These are phyloP conservation scores for Lordiphosa andalusiaca DNA, from an alignment of 2,888 invertebrate genomes.

Conservation along the genomic window DNA sequence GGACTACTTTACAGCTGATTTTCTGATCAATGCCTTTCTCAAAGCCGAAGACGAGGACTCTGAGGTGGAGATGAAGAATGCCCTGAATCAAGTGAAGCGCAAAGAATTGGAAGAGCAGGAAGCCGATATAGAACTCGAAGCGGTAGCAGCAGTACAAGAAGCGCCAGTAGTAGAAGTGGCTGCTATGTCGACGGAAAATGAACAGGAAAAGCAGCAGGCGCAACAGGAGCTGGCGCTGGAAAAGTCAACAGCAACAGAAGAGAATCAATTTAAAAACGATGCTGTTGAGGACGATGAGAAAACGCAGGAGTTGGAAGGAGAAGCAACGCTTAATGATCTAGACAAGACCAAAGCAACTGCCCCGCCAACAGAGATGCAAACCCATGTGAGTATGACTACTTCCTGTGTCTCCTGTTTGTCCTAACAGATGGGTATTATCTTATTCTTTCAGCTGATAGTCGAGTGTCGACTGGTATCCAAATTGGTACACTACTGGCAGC, in stretches of 20 bases:
- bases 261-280: conserved; percentile 39
- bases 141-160: conserved; percentile 21
- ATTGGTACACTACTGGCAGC: conserved; percentile 90
- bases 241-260: conserved; percentile 4
- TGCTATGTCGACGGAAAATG: conserved; percentile 7
- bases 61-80: conserved; percentile 41
- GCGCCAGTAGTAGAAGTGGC: conserved; percentile 12
- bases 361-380: conserved; percentile 81
- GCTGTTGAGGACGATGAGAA: conserved; percentile 13
- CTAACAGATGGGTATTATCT: conserved; percentile 17
- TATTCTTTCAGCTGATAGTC: conserved; percentile 84
- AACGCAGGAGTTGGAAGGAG: conserved; percentile 9
- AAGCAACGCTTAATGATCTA: conserved; percentile 42
- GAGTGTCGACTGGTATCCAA: conserved; percentile 90
- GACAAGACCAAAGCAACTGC: conserved; percentile 57
- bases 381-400: conserved; percentile 81
- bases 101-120: conserved; percentile 24
- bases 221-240: conserved; percentile 11
- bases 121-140: conserved; percentile 28
- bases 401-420: background rate
- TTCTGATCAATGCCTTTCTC: conserved; percentile 46
- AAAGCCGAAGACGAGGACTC: conserved; percentile 29
- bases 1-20: conserved; percentile 55
- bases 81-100: conserved; percentile 40
- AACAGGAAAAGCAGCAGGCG: conserved; percentile 5